Evolutionary conservation across 2,797 vertebrate genomes (phyloP), one percentile per base, ranked within the genome.

Genomic region (Sebastes iracundus): DNA sequence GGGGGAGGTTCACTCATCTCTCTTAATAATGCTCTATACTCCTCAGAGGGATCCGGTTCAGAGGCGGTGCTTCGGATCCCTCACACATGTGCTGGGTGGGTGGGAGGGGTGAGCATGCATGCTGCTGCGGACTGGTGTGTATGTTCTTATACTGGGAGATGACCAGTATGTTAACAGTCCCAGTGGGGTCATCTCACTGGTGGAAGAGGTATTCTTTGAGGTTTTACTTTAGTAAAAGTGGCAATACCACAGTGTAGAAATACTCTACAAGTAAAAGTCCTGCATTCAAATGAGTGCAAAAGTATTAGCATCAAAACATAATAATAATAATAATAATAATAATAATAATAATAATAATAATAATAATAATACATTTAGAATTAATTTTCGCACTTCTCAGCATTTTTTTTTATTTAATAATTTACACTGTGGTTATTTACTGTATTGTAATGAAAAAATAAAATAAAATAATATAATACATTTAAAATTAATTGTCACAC

Each of bases 1-100:
- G 66, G 66, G 59, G 87, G 83, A 25, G 87, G 74, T 55, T 64
- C 79, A 23, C 74, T 85, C 62, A 72, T 87, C 60, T 67, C 25
- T 33, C 28, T 22, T 4, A 33, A n/a, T n/a, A 52, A 67, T 6
- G 79, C 77, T 61, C 25, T 14, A 7, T 8, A 16, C 5, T 22
- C 30, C 33, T 22, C 30, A 28, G 14, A 84, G 30, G 76, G 77
- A 63, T 79, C 75, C 23, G 42, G 30, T 53, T 6, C 70, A 75
- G 77, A 75, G 90, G 90, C 86, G 88, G 90, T 6, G 79, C 79
- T 74, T 78, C 14, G 22, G 28, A 13, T 35, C 62, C 53, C 4
- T 30, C 2, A 53, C 65, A 63, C 65, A 49, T 80, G 74, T 25
- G 69, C 58, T 9, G 72, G 72, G 75, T 14, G 77, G 71, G 23